Percentiles rank a stretch among this genome's conserved stretches.
phyloP scores from a whole-genome alignment of 2,888 invertebrate genomes.

The Eupeodes latifasciatus region DNA sequence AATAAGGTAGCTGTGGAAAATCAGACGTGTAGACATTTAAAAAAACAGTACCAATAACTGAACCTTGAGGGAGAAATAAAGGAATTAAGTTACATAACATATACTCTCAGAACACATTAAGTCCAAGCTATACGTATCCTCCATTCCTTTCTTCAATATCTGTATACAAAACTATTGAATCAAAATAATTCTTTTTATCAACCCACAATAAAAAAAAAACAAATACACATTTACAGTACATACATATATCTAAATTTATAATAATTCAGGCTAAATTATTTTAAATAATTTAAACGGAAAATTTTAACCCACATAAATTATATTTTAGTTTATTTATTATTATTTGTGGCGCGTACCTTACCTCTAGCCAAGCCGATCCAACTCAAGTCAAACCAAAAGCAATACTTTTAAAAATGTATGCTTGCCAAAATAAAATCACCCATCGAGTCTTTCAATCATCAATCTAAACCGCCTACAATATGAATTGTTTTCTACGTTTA shows the following conservation, averaged over 20 bases:
- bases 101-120: too few species aligned
- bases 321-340: conserved; percentile 35
- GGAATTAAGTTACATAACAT: too few species aligned
- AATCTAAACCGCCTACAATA: conserved; percentile 39
- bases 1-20: too few species aligned
- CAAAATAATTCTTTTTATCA: too few species aligned
- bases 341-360: conserved; percentile 2
- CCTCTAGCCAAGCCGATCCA: too few species aligned
- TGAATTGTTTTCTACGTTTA: conserved; percentile 25
- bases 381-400: neutral
- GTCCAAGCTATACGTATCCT: too few species aligned
- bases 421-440: conserved; percentile 55
- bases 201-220: too few species aligned
- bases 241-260: neutral
- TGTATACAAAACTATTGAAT: too few species aligned
- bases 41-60: too few species aligned
- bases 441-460: conserved; percentile 44
- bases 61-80: too few species aligned
- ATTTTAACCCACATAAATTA: conserved; percentile 31
- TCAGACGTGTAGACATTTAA: too few species aligned
- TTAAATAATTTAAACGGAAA: conserved; percentile 21
- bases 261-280: conserved; percentile 6
- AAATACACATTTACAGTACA: neutral
- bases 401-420: conserved; percentile 41
- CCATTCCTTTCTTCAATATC: too few species aligned